Evolutionary conservation across 2,797 vertebrate genomes (phyloP).

Genomic region (Spinus pinus): DNA sequence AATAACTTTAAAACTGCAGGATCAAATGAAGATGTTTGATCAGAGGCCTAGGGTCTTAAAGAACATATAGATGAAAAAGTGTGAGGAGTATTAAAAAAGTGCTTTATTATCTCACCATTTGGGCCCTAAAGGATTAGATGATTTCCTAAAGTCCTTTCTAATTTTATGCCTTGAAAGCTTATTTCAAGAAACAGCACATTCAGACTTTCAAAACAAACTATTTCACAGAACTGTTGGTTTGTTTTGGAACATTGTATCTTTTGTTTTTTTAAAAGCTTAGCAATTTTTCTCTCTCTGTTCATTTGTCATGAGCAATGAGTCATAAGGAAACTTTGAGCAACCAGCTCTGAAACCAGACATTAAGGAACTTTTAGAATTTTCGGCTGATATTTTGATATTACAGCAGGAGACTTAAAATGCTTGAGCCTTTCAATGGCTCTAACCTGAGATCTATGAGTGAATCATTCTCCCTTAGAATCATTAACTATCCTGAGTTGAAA

Average conservation of each 20-base stretch:
- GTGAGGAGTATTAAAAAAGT: not conserved
- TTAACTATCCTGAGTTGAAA: not conserved
- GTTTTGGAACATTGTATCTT: not conserved
- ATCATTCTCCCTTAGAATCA: not conserved
- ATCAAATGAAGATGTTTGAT: not conserved
- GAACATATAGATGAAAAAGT: not conserved
- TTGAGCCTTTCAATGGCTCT: not conserved
- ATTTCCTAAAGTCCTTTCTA: not conserved
- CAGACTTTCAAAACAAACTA: not conserved
- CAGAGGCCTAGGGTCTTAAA: not conserved
- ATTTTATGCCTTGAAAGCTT: not conserved
- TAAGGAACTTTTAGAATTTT: not conserved
- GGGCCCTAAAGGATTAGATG: not conserved
- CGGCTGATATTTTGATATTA: not conserved
- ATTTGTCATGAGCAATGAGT: not conserved
- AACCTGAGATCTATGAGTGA: fast-evolving
- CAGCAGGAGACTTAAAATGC: not conserved
- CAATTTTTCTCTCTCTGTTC: not conserved
- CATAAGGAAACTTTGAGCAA: not conserved
- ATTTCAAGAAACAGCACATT: not conserved
- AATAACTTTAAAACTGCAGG: not conserved
- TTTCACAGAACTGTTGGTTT: not conserved
- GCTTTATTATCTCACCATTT: not conserved
- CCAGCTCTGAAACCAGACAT: not conserved
- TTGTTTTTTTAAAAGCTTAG: not conserved